phyloP scores from a whole-genome alignment of 2,888 invertebrate species.

The Brenthis ino region DNA sequence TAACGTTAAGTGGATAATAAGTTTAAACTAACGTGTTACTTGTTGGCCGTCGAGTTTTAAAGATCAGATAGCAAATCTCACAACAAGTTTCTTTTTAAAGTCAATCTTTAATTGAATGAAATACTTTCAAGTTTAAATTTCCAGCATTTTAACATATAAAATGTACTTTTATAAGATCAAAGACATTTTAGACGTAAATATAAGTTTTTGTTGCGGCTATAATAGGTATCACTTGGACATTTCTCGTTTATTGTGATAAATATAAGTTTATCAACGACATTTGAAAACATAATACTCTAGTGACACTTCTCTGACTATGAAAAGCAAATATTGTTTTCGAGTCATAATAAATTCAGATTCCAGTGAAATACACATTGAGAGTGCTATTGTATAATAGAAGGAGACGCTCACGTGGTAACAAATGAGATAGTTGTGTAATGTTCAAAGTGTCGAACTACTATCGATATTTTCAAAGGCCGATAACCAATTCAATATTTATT shows the following conservation, averaged over 20 bases:
- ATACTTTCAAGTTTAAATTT: background rate
- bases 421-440: background rate
- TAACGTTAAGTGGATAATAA: constrained; percentile 19
- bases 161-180: no score
- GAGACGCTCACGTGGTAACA: constrained; percentile 40
- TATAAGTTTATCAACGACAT: no score
- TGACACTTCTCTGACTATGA: constrained; percentile 5
- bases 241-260: no score
- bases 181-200: no score
- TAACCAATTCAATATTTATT: no score
- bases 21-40: constrained; percentile 15
- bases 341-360: constrained; percentile 31
- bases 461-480: no score
- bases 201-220: no score
- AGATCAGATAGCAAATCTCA: background rate
- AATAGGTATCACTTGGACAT: no score
- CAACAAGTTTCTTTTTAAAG: background rate
- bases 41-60: background rate
- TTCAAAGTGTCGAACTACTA: no score
- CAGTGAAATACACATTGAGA: constrained; percentile 33
- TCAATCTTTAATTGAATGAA: background rate
- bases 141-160: no score
- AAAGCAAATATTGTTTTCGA: constrained; percentile 28
- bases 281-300: background rate
- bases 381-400: constrained; percentile 29